A percentile compares a stretch with the other conserved stretches of the same genome.
phyloP scores from a whole-genome alignment of 1,140 invertebrate genomes.

The Drepana arcuata region DNA sequence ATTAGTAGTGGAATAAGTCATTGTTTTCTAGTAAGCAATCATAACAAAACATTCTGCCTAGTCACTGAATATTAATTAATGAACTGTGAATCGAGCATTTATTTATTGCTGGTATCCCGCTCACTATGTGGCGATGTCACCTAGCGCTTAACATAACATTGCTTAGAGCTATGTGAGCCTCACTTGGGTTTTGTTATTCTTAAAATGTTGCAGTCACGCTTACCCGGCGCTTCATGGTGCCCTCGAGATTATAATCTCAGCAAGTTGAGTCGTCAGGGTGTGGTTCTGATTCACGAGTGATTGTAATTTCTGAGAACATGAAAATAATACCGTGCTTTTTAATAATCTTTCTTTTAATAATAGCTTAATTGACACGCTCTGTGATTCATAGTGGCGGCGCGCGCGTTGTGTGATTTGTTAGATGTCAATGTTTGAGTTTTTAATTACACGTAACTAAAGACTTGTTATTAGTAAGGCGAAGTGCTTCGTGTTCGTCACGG shows the following conservation, averaged over 20 bases:
- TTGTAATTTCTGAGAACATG: conserved; percentile 37
- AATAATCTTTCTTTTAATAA: conserved; percentile 47
- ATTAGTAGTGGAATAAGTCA: conserved; percentile 31
- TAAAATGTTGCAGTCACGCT: conserved; percentile 39
- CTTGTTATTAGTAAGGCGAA: conserved; percentile 47
- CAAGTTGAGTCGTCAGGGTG: conserved; percentile 44
- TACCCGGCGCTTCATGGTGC: conserved; percentile 41
- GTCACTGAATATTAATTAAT: conserved; percentile 59
- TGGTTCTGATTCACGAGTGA: conserved; percentile 42
- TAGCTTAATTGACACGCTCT: conserved; percentile 50
- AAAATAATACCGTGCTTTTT: conserved; percentile 46
- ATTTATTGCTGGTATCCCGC: conserved; percentile 12
- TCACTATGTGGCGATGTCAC: conserved; percentile 15
- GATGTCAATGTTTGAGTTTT: conserved; percentile 63
- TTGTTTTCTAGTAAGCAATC: conserved; percentile 14
- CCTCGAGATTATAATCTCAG: conserved; percentile 46
- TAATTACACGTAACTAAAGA: conserved; percentile 65
- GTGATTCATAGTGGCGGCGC: conserved; percentile 44
- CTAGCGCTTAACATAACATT: conserved; percentile 40
- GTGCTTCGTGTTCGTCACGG: conserved; percentile 39
- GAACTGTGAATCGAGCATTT: conserved; percentile 14
- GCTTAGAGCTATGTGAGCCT: conserved; percentile 31
- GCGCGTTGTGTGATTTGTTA: conserved; percentile 45
- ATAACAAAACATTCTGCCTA: conserved; percentile 21
- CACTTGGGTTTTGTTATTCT: conserved; percentile 26